phyloP scores from a whole-genome alignment of 1,140 invertebrate genomes.

The Copidosoma floridanum region DNA sequence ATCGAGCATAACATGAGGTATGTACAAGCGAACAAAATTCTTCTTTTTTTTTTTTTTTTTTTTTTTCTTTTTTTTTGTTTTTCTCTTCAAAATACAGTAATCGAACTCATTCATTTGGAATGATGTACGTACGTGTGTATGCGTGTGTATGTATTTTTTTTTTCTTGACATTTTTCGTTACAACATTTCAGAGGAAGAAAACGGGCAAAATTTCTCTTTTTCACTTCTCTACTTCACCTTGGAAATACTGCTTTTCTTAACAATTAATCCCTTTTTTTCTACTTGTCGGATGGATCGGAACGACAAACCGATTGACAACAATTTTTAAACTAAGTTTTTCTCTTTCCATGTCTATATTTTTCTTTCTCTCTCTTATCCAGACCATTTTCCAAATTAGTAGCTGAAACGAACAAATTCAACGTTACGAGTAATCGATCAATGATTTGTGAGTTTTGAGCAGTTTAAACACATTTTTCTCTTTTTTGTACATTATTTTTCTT shows the following conservation, averaged over 20 bases:
- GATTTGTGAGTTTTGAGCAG: too few relatives aligned
- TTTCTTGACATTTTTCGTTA: too few relatives aligned
- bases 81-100: neutral
- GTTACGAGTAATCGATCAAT: too few relatives aligned
- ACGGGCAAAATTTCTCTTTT: too few relatives aligned
- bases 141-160: conserved; percentile 1
- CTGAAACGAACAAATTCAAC: conserved; percentile 18
- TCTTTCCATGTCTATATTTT: too few relatives aligned
- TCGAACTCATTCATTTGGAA: neutral
- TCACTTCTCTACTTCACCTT: too few relatives aligned
- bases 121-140: neutral
- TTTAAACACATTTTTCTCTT: too few relatives aligned
- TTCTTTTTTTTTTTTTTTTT: neutral
- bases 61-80: neutral
- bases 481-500: neutral
- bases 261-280: too few relatives aligned
- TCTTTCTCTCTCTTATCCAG: too few relatives aligned
- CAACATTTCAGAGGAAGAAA: too few relatives aligned
- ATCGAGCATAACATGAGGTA: conserved; percentile 11
- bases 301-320: conserved; percentile 13
- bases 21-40: conserved; percentile 18
- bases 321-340: too few relatives aligned
- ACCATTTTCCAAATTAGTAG: conserved; percentile 20
- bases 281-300: conserved; percentile 19
- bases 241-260: too few relatives aligned